Base-by-base conservation (phyloP, 2,888 invertebrate species). In the Calameuta idolon region DNA sequence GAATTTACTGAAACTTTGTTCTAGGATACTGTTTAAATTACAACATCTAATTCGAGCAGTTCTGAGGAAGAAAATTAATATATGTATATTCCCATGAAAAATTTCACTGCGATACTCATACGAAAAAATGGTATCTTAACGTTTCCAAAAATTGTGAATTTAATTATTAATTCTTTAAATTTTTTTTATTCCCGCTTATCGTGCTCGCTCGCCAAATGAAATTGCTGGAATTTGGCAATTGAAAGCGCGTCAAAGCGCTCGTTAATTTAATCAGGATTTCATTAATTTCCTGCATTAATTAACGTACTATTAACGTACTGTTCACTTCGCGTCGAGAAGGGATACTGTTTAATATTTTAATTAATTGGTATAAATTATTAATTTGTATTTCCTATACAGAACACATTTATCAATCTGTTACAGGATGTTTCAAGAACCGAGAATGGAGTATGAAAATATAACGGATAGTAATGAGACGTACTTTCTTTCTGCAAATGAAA, bases 391-490 rank as follows among this genome's bases (percentile, higher is more conserved):
- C 1, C 55, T 5, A 55, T 23, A 40, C 15, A 40, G 15, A 15
- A 15, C 5, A 9, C 40, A 55, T 55, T 55, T 23, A 23, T 55
- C 23, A 2, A 2, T 15, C 15, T 55, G 55, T 55, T 23, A 55
- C 55, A 55, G 55, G 55, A 55, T 55, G 55, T 55, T 55, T 55
- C 55, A 23, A 55, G 55, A 23, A 55, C 9, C 55, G 55, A 23
- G 23, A 9, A 55, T 55, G 55, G 55, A 23, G 31, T 75, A 76
- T 74, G 79, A 68, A 33, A 84, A 84, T 73, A 74, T 75, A 3
- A 80, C 81, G 37, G 69, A 79, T 68, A 35, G 69, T 77, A 87
- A 87, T 82, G 80, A 79, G 69, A 85, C 81, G 31, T 40, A 40
- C 74, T 55, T 75, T 23, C 69, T 30, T 12, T 55, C 75, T 12